phyloP scores from a whole-genome alignment of 2,113 vertebrate species.

The Gopherus evgoodei region DNA sequence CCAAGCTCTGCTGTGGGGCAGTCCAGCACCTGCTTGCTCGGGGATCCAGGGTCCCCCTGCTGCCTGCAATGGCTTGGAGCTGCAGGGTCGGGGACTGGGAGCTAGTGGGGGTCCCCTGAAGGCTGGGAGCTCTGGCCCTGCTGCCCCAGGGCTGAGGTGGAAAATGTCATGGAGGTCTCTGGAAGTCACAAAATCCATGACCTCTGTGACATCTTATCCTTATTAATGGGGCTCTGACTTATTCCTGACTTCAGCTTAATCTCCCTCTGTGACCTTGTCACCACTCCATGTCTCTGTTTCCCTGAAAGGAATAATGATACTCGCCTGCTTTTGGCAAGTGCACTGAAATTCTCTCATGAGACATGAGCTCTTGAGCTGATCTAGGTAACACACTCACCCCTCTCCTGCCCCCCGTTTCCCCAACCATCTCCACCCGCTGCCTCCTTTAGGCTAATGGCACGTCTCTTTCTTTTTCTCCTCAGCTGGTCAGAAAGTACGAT shows the following conservation, averaged over 20 bases:
- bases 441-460: constrained; percentile 30
- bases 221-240: neutral
- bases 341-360: neutral
- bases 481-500: constrained; percentile 98
- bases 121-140: too few relatives aligned
- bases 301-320: neutral
- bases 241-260: fast-evolving
- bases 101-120: too few relatives aligned
- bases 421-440: neutral
- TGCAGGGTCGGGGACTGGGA: too few relatives aligned
- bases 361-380: neutral
- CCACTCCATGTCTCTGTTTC: neutral
- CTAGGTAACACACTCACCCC: neutral
- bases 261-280: neutral
- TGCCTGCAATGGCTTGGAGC: too few relatives aligned
- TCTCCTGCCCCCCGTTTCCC: too few relatives aligned
- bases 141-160: too few relatives aligned
- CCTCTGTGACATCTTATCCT: too few relatives aligned
- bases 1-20: too few relatives aligned
- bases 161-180: too few relatives aligned
- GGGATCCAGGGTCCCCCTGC: too few relatives aligned
- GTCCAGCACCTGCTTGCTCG: too few relatives aligned
- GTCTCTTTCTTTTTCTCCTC: constrained; percentile 48
- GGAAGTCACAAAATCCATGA: too few relatives aligned
- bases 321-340: neutral